Base-by-base conservation (phyloP, 2,888 invertebrate genomes). In the Machimus atricapillus region DNA sequence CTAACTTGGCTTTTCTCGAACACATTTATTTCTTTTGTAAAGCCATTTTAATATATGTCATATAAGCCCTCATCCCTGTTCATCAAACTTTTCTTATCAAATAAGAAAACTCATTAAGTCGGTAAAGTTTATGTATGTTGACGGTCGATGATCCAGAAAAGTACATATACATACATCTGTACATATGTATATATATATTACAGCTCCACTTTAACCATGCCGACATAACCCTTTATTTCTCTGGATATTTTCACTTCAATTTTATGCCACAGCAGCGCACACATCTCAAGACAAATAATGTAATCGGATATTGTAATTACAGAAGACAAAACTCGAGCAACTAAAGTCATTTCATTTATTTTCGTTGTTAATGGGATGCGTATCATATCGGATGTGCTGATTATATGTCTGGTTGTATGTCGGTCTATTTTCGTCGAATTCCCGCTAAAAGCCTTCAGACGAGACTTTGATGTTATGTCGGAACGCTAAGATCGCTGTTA, bases 281-380 rank as follows among this genome's bases (percentile, higher is more conserved):
- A 52, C 31, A 19, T 52, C 79, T 79, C 31, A 79, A 79, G 52
- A 14, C 56, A 79, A 79, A 79, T 79, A 79, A 79, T 79, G 79
- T 79, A 79, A 79, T 52, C 52, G 79, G 79, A 79, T 79, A 79
- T 79, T 79, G 52, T 79, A 79, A 79, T 79, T 79, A 79, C 79
- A 79, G 52, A 16, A 79, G 52, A 79, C 52, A 31, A 79, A 79
- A 52, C 23, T 56, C 52, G 23, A 52, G 31, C n/a, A 76, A 37
- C 79, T 79, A 34, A 79, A 79, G 52, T 31, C 79, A 79, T 52
- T 52, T 52, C 52, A 52, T 79, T 43, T 78, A 78, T 78, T 78
- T 78, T 43, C 78, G 16, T 43, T 78, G 37, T 12, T 79, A 79
- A 79, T 79, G 56, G 46, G 46, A 52, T 52, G 52, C 79, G 79